Percentiles rank a stretch among this genome's conserved stretches.
Evolutionary conservation across 2,113 vertebrate genomes (phyloP).

Genomic region (Sterrhoptilus dennistouni): DNA sequence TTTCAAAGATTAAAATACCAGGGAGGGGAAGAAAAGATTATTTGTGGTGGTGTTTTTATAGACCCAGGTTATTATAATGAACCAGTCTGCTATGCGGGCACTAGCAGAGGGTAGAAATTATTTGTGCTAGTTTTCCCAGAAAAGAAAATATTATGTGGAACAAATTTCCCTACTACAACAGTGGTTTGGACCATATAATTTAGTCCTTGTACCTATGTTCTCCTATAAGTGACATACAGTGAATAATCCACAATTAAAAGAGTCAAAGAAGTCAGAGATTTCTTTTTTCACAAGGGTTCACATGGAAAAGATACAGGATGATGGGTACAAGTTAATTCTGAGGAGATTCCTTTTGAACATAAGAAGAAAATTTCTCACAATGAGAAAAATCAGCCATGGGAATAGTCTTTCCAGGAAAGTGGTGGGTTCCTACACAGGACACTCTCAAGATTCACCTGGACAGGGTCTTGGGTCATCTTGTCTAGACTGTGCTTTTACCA

Average conservation of each 20-base stretch:
- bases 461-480: background rate
- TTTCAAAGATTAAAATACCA: background rate
- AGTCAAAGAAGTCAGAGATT: background rate
- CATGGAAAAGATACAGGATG: background rate
- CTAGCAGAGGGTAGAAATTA: background rate
- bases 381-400: background rate
- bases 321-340: background rate
- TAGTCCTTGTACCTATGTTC: background rate
- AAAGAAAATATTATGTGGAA: background rate
- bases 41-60: background rate
- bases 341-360: background rate
- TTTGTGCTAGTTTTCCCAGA: background rate
- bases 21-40: background rate
- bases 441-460: too few relatives aligned
- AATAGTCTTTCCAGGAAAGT: background rate
- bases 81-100: background rate
- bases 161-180: background rate
- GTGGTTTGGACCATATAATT: background rate
- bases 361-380: background rate
- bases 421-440: background rate
- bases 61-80: background rate
- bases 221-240: background rate
- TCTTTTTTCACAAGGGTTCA: background rate
- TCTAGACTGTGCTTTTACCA: background rate
- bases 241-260: background rate